Conservation (phyloP, 2,113 vertebrate species). For the Gavia stellata region DNA sequence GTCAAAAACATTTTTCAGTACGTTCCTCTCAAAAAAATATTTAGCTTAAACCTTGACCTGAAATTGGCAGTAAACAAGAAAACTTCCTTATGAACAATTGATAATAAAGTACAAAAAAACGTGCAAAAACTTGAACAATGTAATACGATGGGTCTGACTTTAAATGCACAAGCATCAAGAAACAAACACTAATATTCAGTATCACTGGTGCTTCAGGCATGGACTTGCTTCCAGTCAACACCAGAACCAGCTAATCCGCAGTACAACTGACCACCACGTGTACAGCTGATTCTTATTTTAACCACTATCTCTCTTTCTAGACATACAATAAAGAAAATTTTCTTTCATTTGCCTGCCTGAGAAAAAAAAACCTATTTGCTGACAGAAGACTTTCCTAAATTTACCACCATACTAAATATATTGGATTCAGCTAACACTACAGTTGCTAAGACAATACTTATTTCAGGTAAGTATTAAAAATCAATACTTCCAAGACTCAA, state of each 20-base stretch:
- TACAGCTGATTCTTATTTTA: background rate
- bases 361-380: background rate
- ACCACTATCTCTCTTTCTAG: background rate
- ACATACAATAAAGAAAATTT: background rate
- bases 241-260: background rate
- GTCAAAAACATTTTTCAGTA: background rate
- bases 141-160: background rate
- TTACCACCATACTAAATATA: background rate
- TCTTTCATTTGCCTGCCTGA: background rate
- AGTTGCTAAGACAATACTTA: background rate
- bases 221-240: background rate
- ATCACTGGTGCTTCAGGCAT: background rate
- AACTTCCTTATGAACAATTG: background rate
- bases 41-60: background rate
- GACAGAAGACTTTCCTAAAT: background rate
- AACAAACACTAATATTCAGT: background rate
- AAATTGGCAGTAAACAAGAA: background rate
- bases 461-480: background rate
- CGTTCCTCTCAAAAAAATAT: background rate
- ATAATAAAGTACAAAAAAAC: background rate
- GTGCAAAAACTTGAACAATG: background rate
- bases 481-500: background rate
- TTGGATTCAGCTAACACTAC: background rate
- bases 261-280: accelerated
- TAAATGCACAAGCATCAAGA: background rate